These are phyloP conservation scores for Enteromius unitaeniatus DNA, from an alignment of 2,797 vertebrate species.

Conservation along the genomic window DNA sequence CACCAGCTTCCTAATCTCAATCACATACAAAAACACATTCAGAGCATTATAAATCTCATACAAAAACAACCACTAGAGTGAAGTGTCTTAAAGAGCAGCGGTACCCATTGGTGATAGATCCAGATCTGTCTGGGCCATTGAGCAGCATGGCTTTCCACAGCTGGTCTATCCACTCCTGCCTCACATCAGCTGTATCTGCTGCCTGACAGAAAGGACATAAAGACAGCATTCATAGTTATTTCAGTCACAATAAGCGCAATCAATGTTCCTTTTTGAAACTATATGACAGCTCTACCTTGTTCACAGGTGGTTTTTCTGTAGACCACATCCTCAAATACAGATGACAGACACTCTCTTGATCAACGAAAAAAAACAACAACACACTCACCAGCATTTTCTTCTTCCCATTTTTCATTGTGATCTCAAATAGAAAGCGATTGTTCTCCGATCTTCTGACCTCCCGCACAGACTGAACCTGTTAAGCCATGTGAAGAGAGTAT, in stretches of 20 bases:
- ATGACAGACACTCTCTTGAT: conserved; percentile 12
- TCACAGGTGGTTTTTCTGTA: neutral
- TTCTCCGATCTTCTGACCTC: conserved; percentile 64
- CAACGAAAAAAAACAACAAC: neutral
- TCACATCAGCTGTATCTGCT: conserved; percentile 74
- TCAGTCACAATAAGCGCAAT: neutral
- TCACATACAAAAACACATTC: conserved; percentile 5
- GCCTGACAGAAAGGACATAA: conserved; percentile 61
- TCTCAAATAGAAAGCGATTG: conserved; percentile 79
- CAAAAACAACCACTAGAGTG: neutral
- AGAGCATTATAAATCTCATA: conserved; percentile 8
- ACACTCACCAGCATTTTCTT: conserved; percentile 81
- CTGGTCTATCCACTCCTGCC: conserved; percentile 73
- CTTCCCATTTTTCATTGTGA: conserved; percentile 81
- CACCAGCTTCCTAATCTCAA: conserved; percentile 54
- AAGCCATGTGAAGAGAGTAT: neutral
- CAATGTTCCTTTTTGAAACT: conserved; percentile 38
- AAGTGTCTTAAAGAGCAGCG: neutral
- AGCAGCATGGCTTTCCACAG: conserved; percentile 78
- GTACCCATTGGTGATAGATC: conserved; percentile 63
- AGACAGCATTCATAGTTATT: neutral
- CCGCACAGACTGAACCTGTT: conserved; percentile 80
- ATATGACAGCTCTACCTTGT: conserved; percentile 8
- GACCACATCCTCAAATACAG: conserved; percentile 58
- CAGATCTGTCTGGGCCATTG: conserved; percentile 26